Base-by-base conservation (phyloP, 2,797 vertebrate species). In the Cirrhinus mrigala region DNA sequence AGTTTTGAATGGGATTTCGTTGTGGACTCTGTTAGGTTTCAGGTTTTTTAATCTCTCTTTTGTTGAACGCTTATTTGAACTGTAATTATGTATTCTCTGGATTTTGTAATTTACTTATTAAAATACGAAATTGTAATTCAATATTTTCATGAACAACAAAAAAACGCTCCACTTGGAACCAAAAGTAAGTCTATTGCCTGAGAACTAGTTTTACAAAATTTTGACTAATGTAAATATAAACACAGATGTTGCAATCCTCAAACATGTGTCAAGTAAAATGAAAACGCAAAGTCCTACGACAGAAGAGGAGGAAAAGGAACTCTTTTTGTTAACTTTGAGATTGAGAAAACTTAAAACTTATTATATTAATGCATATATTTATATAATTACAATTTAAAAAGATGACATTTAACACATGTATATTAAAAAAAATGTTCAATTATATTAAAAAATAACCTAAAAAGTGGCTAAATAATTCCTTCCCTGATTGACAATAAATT, bases 1-100 rank as follows among this genome's bases (percentile, higher is more conserved):
- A 77, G 87, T 82, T 83, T 77, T 87, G 70, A 89, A 73, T 89
- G 76, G 60, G 81, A 85, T 81, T 88, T 81, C 24, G 24, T 58
- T 58, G 46, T 79, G 64, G 75, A 50, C 74, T 86, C 82, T 82
- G 83, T 71, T 69, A 37, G 1, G 33, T 85, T 79, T 74, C 40
- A 60, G 56, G 24, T 20, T 33, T 76, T 69, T 71, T 44, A 70
- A 77, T 75, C 82, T 80, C 75, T 66, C 81, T 69, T 80, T 74
- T 66, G 60, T 85, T 71, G 20, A 85, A 50, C 1, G 6, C 48
- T 48, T 20, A 29, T 70, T 84, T 66, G 3, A 70, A 18, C 48
- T 69, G 60, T 64, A 77, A 56, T 68, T 29, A 58, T 70, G n/a
- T 84, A 78, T 78, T 78, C 62, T 48, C 48, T 78, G 40, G 48